phyloP scores from a whole-genome alignment of 2,888 invertebrate species.

The Leptarthrus brevirostris region DNA sequence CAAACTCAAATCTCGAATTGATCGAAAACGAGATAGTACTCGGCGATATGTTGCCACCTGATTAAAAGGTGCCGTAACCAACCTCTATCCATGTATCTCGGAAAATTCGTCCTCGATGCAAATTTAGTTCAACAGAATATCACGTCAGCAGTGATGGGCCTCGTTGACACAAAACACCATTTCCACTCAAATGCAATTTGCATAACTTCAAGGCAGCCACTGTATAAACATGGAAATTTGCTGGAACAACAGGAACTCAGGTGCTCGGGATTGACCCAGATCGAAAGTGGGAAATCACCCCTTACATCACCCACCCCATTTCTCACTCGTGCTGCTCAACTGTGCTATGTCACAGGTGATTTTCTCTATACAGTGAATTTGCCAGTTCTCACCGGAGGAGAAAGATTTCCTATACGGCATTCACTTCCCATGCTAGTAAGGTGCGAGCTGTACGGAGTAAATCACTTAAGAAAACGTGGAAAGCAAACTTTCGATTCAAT shows the following conservation, averaged over 20 bases:
- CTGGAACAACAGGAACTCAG: conserved; percentile 16
- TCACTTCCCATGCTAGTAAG: too few relatives aligned
- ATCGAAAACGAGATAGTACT: conserved; percentile 5
- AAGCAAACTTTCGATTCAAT: conserved; percentile 13
- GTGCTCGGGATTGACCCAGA: conserved; percentile 2
- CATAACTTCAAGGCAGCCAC: conserved; percentile 34
- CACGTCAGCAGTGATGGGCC: conserved; percentile 5
- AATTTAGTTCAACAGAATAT: conserved; percentile 4
- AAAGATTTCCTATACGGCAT: background rate
- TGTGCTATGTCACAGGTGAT: background rate
- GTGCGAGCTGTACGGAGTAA: background rate
- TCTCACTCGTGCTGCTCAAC: background rate
- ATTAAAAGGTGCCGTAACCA: background rate
- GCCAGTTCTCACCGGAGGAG: background rate
- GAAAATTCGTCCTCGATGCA: background rate
- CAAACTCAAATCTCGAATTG: conserved; percentile 20
- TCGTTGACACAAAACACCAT: conserved; percentile 1
- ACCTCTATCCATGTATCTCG: conserved; percentile 13
- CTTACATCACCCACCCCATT: background rate
- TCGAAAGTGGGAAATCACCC: background rate
- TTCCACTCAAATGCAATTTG: conserved; percentile 22
- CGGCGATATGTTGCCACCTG: conserved; percentile 6
- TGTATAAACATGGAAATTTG: conserved; percentile 22
- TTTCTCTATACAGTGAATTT: too few relatives aligned
- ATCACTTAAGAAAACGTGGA: conserved; percentile 12